Percentiles rank a stretch among this genome's conserved stretches.
Conservation (phyloP, 2,113 vertebrate genomes). For the Seriola quinqueradiata region DNA sequence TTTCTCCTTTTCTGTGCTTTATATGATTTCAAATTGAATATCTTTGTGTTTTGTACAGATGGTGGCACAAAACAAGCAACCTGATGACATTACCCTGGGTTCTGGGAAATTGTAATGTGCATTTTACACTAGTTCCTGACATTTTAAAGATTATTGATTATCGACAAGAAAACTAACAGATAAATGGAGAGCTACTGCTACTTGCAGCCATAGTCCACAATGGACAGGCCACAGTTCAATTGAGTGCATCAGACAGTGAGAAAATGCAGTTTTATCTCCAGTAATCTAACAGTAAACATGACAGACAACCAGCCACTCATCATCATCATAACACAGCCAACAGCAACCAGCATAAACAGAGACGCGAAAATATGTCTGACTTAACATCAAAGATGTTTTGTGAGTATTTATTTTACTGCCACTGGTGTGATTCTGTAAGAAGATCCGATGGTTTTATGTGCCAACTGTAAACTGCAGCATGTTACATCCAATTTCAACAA, state of each 20-base stretch:
- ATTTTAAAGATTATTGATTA: not conserved
- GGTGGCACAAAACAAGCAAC: not conserved
- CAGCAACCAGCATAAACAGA: not conserved
- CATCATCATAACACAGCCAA: not conserved
- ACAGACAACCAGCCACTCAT: not conserved
- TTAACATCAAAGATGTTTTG: not conserved
- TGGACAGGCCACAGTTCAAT: not conserved
- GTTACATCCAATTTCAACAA: not conserved
- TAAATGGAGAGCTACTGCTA: not conserved
- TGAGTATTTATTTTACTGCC: not conserved
- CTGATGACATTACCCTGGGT: not conserved
- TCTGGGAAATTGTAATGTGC: not conserved
- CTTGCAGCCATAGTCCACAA: not conserved
- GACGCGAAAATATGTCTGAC: not conserved
- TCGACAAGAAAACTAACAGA: not conserved
- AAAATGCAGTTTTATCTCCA: conserved; percentile 29
- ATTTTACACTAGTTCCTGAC: not conserved
- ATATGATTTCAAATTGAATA: not conserved
- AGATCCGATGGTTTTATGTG: not conserved
- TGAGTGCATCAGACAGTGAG: conserved; percentile 11
- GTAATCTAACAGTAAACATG: conserved; percentile 15
- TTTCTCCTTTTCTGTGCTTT: not conserved
- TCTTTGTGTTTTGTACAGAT: not conserved
- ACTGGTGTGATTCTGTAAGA: not conserved
- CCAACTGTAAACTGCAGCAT: not conserved